Evolutionary conservation across 2,888 invertebrate genomes (phyloP).

Genomic region (Augiades crinisus): DNA sequence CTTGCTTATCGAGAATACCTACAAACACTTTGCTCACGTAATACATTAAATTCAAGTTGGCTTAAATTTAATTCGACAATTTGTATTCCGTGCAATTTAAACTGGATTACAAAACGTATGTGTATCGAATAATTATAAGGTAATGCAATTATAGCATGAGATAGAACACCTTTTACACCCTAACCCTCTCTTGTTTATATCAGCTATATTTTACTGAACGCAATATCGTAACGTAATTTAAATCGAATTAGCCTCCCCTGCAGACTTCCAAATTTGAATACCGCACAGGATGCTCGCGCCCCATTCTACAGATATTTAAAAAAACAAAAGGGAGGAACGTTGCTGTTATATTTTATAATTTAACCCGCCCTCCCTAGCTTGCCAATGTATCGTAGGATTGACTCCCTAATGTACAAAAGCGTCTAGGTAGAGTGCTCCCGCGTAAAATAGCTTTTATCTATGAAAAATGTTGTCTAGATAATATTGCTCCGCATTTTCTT

Average conservation of each 20-base stretch:
- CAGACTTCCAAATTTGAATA: conserved; percentile 73
- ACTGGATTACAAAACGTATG: neutral
- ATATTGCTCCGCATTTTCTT: conserved; percentile 27
- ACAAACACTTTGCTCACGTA: neutral
- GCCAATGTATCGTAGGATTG: conserved; percentile 61
- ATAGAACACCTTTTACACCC: conserved; percentile 45
- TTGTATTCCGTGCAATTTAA: neutral
- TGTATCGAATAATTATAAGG: conserved; percentile 2
- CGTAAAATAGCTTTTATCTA: conserved; percentile 60
- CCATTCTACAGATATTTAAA: conserved; percentile 55
- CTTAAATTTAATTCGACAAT: neutral
- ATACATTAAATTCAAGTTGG: neutral
- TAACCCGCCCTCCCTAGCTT: conserved; percentile 47
- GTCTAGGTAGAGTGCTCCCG: conserved; percentile 60
- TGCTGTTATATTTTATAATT: conserved; percentile 70
- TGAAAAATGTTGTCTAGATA: conserved; percentile 38
- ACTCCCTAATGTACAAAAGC: conserved; percentile 66
- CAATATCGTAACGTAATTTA: conserved; percentile 81
- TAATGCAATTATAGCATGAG: neutral
- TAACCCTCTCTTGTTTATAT: conserved; percentile 73
- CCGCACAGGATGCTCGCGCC: conserved; percentile 63
- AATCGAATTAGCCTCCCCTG: conserved; percentile 79
- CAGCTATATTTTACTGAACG: conserved; percentile 71
- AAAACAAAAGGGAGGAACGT: conserved; percentile 72
- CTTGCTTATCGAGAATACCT: neutral